A percentile compares a stretch with the other conserved stretches of the same genome.
Conservation (phyloP, 2,888 invertebrate genomes). For the Callosobruchus maculatus region DNA sequence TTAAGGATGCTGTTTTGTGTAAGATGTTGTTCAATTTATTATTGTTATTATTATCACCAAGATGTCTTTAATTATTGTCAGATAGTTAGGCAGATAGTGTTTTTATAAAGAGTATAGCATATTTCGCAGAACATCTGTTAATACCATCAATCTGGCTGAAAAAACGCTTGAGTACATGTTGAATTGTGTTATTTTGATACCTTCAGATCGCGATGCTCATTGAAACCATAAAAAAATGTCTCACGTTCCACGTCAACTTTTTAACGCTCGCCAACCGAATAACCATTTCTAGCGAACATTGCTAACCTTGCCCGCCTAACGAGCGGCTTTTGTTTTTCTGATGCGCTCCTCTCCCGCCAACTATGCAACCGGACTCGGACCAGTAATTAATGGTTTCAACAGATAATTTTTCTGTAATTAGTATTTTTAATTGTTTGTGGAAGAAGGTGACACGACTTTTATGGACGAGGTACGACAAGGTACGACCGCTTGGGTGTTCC, state of each 20-base stretch:
- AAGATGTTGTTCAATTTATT: too few species aligned
- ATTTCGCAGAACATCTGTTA: too few species aligned
- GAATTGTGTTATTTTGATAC: too few species aligned
- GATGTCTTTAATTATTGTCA: too few species aligned
- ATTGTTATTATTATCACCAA: too few species aligned
- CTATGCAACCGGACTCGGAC: not conserved
- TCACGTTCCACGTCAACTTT: not conserved
- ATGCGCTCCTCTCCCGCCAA: not conserved
- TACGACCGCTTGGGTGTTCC: not conserved
- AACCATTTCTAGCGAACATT: not conserved
- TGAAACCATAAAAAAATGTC: not conserved
- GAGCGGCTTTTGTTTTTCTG: not conserved
- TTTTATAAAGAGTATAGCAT: too few species aligned
- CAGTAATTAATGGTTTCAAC: not conserved
- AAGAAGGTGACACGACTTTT: not conserved
- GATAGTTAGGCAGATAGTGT: too few species aligned
- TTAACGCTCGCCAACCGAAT: not conserved
- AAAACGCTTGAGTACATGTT: too few species aligned
- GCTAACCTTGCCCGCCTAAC: not conserved
- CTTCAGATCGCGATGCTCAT: not conserved
- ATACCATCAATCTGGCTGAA: too few species aligned
- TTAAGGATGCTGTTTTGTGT: too few species aligned
- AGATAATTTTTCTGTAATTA: slow-evolving; percentile 12
- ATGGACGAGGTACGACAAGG: not conserved
- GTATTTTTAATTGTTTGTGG: slow-evolving; percentile 13